Evolutionary conservation across 2,888 invertebrate genomes (phyloP).

Genomic region (Philaethria dido): DNA sequence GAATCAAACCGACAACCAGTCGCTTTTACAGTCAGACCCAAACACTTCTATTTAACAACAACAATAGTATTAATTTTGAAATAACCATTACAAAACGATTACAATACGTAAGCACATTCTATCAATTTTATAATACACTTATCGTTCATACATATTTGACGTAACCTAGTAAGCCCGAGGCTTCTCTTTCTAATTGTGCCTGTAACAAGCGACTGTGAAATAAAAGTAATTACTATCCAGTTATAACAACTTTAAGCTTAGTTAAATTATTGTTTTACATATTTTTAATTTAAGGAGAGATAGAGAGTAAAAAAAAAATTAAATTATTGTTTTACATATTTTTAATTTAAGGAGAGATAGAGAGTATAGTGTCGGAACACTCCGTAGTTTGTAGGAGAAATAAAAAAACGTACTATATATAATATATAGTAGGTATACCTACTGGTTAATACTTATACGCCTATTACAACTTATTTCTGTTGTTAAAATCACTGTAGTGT

Average conservation of each 20-base stretch:
- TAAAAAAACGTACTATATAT: too few relatives aligned
- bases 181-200: conserved; percentile 3
- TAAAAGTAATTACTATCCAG: conserved; percentile 20
- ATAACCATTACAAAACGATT: background rate
- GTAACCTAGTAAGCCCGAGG: conserved; percentile 11
- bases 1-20: too few relatives aligned
- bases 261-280: conserved; percentile 9
- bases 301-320: too few relatives aligned
- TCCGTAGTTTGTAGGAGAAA: background rate
- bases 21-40: too few relatives aligned
- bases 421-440: too few relatives aligned
- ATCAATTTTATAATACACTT: background rate
- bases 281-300: conserved; percentile 4
- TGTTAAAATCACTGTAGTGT: too few relatives aligned
- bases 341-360: conserved; percentile 12
- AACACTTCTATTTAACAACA: background rate
- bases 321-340: conserved; percentile 7
- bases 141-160: conserved; percentile 9
- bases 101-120: background rate
- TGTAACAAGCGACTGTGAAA: conserved; percentile 17
- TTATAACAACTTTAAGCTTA: background rate
- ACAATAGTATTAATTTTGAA: background rate
- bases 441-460: too few relatives aligned
- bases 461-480: too few relatives aligned
- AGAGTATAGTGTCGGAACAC: background rate